Base-by-base conservation (phyloP, 2,113 vertebrate genomes). In the Scopus umbretta region DNA sequence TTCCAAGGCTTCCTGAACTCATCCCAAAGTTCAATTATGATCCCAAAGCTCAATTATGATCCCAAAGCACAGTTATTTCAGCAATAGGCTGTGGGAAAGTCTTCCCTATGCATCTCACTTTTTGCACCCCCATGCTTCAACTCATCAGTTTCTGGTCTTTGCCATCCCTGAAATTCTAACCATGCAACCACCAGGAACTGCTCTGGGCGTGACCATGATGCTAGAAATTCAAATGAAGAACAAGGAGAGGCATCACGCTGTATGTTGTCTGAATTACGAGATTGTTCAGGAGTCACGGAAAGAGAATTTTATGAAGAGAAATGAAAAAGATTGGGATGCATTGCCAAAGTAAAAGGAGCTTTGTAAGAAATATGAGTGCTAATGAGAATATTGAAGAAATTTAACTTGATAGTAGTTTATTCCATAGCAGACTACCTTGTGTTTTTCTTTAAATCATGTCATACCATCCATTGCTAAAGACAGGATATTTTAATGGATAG, bases 151-250 rank as follows among this genome's bases (percentile, higher is more conserved):
- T 73, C 22, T 45, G 34, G 15, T 43, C 53, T 75, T 80, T 58
- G 22, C 27, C 13, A 34, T 61, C 40, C 58, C 42, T 29, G 11
- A 49, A 65, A 43, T 52, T 79, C 62, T 79, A 50, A 52, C 53
- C 12, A 17, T n/a, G 53, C 38, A 75, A 13, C 43, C 52, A 67
- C 10, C 19, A 26, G 16, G 43, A 53, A 36, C 53, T 89, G 68
- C 68, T 93, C 15, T 50, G 59, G 49, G 25, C 3, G 7, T 5
- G 9, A n/a, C 55, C 0, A 0, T 23, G 70, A 30, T 79, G 47
- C 38, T 61, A 43, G 43, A 43, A 75, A 68, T 34, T 22, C 47
- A 52, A 32, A 10, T 43, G 16, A 73, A 82, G 70, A 75, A 25
- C 58, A 68, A 75, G 40, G 36, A 70, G 22, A 80, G 29, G 29